These are phyloP conservation scores for Tanypteryx hageni DNA, from an alignment of 2,888 invertebrate species.

Conservation along the genomic window DNA sequence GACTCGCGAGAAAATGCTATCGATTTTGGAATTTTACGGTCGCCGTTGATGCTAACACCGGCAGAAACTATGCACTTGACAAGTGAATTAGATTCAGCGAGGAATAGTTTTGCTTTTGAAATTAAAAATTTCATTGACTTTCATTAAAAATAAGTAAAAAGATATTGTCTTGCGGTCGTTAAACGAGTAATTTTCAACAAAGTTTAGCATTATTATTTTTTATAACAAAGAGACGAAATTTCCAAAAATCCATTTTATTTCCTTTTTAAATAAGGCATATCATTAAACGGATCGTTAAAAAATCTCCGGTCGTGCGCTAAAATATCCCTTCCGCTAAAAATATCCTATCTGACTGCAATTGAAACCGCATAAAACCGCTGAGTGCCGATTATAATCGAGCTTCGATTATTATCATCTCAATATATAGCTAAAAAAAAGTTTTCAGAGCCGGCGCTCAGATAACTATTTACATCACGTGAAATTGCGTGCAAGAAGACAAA, in stretches of 20 bases:
- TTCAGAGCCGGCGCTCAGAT: background rate
- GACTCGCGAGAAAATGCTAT: background rate
- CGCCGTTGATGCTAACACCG: background rate
- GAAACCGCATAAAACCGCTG: background rate
- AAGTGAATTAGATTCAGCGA: background rate
- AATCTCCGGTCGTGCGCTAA: background rate
- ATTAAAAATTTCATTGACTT: background rate
- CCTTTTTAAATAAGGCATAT: background rate
- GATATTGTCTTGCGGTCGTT: background rate
- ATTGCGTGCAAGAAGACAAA: constrained; percentile 18
- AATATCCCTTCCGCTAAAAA: background rate
- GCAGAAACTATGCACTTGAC: background rate
- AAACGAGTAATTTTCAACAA: background rate
- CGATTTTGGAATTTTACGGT: background rate
- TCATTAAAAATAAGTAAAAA: background rate
- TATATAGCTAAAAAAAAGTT: background rate
- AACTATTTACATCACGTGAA: background rate
- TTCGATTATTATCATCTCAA: background rate
- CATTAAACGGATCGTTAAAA: background rate
- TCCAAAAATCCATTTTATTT: background rate
- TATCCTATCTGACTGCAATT: background rate
- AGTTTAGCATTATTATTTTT: background rate
- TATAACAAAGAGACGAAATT: background rate
- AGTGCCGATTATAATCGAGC: background rate
- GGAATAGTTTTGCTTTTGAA: background rate